Evolutionary conservation across 1,140 invertebrate genomes (phyloP).

Genomic region (Zaprionus taronus): DNA sequence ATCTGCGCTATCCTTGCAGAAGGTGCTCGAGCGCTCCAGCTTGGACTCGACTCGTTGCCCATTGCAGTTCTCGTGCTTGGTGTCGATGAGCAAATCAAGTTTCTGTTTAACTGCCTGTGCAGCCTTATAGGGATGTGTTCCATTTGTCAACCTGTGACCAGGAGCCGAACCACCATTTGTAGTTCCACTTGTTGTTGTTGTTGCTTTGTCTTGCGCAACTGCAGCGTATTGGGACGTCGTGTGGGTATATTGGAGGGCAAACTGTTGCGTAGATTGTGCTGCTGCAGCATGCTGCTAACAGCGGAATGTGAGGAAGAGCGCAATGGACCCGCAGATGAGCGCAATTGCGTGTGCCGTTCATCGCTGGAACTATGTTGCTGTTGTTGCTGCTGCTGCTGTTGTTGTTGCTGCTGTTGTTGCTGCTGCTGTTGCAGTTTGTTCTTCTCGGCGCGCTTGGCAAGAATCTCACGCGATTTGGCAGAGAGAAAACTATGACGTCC

Average conservation of each 20-base stretch:
- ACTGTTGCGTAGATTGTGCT: constrained; percentile 72
- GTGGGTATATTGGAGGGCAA: constrained; percentile 79
- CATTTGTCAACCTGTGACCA: constrained; percentile 46
- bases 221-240: constrained; percentile 80
- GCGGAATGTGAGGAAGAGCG: constrained; percentile 81
- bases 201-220: constrained; percentile 67
- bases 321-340: constrained; percentile 58
- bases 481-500: constrained; percentile 77
- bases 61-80: constrained; percentile 35
- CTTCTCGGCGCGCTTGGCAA: constrained; percentile 78
- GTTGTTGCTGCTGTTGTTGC: constrained; percentile 66
- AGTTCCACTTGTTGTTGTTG: constrained; percentile 60
- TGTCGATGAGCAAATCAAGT: constrained; percentile 76
- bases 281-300: constrained; percentile 70
- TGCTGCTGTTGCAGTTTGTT: constrained; percentile 74
- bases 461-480: constrained; percentile 81
- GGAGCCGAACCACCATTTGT: constrained; percentile 36
- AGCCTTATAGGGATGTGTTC: constrained; percentile 47
- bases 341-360: constrained; percentile 65
- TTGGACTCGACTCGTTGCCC: constrained; percentile 72
- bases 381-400: constrained; percentile 56
- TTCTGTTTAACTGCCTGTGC: constrained; percentile 77
- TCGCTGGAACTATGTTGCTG: constrained; percentile 70
- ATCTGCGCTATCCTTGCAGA: constrained; percentile 82
- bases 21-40: constrained; percentile 83